Conservation (phyloP, 1,140 invertebrate genomes). For the Holotrichia oblita region DNA sequence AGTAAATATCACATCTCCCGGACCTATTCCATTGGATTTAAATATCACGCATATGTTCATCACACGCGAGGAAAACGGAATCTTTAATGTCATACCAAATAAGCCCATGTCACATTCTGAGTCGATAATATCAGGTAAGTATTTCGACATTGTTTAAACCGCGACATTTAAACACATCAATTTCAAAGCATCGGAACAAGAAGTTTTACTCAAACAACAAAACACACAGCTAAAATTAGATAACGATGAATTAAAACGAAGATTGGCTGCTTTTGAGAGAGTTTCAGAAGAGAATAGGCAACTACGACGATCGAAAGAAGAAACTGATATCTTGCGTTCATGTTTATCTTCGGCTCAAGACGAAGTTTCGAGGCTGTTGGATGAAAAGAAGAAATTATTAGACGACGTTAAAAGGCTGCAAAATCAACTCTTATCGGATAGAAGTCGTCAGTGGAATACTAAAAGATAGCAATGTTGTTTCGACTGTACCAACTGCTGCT, state of each 20-base stretch:
- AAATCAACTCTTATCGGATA: slow-evolving; percentile 62
- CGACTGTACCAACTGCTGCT: slow-evolving; percentile 70
- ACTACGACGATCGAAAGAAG: slow-evolving; percentile 69
- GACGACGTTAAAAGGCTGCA: slow-evolving; percentile 73
- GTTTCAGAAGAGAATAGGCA: slow-evolving; percentile 71
- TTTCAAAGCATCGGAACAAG: slow-evolving; percentile 43
- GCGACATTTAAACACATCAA: neutral
- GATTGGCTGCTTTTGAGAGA: slow-evolving; percentile 68
- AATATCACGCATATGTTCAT: slow-evolving; percentile 75
- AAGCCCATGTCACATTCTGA: slow-evolving; percentile 16
- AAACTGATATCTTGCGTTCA: slow-evolving; percentile 68
- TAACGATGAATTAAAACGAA: slow-evolving; percentile 71
- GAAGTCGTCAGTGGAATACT: slow-evolving; percentile 63
- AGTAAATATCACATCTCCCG: slow-evolving; percentile 83
- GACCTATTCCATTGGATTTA: slow-evolving; percentile 81
- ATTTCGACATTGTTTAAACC: neutral
- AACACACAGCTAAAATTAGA: slow-evolving; percentile 67
- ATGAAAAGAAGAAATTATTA: slow-evolving; percentile 78
- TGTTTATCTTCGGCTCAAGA: slow-evolving; percentile 74
- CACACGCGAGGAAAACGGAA: slow-evolving; percentile 72
- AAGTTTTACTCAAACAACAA: slow-evolving; percentile 19
- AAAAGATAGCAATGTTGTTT: slow-evolving; percentile 76
- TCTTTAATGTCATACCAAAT: slow-evolving; percentile 75
- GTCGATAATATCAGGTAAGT: slow-evolving; percentile 43
- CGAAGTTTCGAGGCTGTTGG: slow-evolving; percentile 72